phyloP scores from a whole-genome alignment of 2,888 invertebrate genomes.

The Macrosoma leucophasiata region DNA sequence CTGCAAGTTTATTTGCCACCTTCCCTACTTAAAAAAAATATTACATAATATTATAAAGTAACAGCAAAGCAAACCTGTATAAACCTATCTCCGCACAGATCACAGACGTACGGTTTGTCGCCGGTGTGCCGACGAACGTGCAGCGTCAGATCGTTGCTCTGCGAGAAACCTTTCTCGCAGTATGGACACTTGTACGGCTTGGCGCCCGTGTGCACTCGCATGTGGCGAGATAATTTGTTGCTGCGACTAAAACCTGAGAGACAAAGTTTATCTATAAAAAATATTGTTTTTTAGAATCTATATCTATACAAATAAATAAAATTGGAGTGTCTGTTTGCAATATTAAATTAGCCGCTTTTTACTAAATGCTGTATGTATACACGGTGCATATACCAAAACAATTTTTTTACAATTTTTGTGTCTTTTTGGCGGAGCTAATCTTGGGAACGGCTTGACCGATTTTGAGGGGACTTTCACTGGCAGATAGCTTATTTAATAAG shows the following conservation, averaged over 20 bases:
- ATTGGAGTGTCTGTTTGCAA: no score
- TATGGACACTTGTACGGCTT: constrained; percentile 77
- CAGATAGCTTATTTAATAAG: no score
- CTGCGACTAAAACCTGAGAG: constrained; percentile 73
- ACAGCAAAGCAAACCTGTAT: constrained; percentile 76
- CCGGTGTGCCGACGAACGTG: constrained; percentile 83
- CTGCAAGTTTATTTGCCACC: no score
- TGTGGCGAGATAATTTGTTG: constrained; percentile 77
- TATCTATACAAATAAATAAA: no score
- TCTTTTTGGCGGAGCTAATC: background rate
- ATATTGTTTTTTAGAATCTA: no score
- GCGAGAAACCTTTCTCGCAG: constrained; percentile 77
- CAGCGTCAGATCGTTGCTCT: constrained; percentile 82
- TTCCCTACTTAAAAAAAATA: background rate
- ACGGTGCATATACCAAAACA: no score
- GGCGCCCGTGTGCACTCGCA: constrained; percentile 76
- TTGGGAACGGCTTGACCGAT: no score
- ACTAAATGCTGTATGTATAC: no score
- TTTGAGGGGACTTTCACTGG: no score
- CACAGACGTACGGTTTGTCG: constrained; percentile 79
- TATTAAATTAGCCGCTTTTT: no score
- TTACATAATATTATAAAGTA: background rate
- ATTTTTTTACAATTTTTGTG: no score
- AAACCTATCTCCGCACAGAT: constrained; percentile 80
- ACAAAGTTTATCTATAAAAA: no score